phyloP scores from a whole-genome alignment of 2,797 vertebrate genomes.

The Champsocephalus gunnari region DNA sequence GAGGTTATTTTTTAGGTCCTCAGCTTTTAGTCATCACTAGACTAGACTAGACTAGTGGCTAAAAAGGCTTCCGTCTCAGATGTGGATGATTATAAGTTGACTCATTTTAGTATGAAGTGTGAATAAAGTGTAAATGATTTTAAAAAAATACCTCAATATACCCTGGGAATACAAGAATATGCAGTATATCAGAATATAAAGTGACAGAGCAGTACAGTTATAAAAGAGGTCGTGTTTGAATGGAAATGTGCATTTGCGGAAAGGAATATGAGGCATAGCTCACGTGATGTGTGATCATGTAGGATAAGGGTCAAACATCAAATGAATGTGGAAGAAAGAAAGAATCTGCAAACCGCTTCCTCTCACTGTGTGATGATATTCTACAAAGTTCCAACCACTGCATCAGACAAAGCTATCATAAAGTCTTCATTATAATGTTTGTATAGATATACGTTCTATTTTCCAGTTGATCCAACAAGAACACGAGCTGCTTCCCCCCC shows the following conservation, averaged over 20 bases:
- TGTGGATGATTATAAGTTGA: background rate
- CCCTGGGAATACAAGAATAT: no score
- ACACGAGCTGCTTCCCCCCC: slow-evolving; percentile 13
- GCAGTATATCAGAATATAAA: no score
- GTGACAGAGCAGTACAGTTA: no score
- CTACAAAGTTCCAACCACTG: background rate
- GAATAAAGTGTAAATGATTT: no score
- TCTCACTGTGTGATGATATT: background rate
- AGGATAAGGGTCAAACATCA: no score
- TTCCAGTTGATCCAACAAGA: slow-evolving; percentile 43
- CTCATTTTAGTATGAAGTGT: background rate
- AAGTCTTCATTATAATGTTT: slow-evolving; percentile 11
- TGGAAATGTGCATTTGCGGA: no score
- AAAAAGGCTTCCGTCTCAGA: background rate
- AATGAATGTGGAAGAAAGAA: background rate
- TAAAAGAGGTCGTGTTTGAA: no score
- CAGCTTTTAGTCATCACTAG: background rate
- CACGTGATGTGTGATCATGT: no score
- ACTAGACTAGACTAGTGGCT: no score
- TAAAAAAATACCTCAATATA: no score
- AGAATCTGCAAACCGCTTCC: background rate
- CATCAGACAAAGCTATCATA: slow-evolving; percentile 5
- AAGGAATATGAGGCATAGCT: no score
- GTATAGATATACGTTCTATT: slow-evolving; percentile 22
- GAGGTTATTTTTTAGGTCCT: background rate